A percentile compares a stretch with the other conserved stretches of the same genome.
Conservation (phyloP, 1,140 invertebrate species). For the Nymphalis io region DNA sequence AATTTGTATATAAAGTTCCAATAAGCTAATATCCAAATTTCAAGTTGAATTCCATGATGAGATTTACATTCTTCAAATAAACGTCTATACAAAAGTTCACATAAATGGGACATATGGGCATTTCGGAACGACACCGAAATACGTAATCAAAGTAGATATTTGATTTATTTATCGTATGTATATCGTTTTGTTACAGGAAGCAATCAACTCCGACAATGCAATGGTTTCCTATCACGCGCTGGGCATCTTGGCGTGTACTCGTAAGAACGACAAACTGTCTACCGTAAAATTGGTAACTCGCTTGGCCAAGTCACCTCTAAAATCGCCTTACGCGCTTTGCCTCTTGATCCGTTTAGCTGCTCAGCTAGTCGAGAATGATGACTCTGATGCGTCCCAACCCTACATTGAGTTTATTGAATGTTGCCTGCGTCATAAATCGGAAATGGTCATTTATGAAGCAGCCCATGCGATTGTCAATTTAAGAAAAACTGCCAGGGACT, state of each 20-base stretch:
- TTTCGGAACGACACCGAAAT: not conserved
- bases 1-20: no score
- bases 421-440: constrained; percentile 97
- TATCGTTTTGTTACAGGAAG: constrained; percentile 75
- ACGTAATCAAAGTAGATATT: not conserved
- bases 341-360: constrained; percentile 96
- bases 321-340: constrained; percentile 97
- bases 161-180: not conserved
- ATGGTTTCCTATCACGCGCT: constrained; percentile 99
- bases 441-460: constrained; percentile 99
- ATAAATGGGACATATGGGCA: no score
- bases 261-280: constrained; percentile 96
- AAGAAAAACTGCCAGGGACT: constrained; percentile 90
- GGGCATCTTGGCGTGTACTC: constrained; percentile 97
- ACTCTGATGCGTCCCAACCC: constrained; percentile 83
- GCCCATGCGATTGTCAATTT: constrained; percentile 96
- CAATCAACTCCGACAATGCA: constrained; percentile 84
- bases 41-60: no score
- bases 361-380: constrained; percentile 96
- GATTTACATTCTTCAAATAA: no score
- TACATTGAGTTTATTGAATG: constrained; percentile 95
- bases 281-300: constrained; percentile 97
- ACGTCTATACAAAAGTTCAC: no score
- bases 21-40: no score
- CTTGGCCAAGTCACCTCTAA: constrained; percentile 89